Percentiles rank a stretch among this genome's conserved stretches.
Conservation (phyloP, 1,140 invertebrate species). For the Uloborus diversus region DNA sequence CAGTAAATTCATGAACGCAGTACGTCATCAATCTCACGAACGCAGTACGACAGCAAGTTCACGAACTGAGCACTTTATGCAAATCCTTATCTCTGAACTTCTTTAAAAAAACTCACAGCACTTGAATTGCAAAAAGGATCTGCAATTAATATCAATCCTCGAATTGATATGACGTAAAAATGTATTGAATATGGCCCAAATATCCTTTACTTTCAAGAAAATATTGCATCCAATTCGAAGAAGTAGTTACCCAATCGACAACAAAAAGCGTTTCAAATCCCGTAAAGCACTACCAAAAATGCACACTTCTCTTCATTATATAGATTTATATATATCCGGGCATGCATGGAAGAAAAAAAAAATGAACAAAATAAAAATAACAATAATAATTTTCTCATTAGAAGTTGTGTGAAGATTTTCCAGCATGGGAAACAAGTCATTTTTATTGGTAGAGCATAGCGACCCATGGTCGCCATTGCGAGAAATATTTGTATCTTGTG, state of each 20-base stretch:
- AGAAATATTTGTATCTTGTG: constrained; percentile 1
- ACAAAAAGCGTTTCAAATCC: background rate
- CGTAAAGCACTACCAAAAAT: background rate
- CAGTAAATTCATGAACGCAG: too few relatives aligned
- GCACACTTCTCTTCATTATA: background rate
- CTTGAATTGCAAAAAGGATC: too few relatives aligned
- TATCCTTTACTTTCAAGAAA: background rate
- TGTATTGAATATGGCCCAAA: background rate
- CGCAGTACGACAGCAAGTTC: too few relatives aligned
- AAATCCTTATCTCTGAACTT: too few relatives aligned
- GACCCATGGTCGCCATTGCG: constrained; percentile 18
- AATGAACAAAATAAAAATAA: background rate
- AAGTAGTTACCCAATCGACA: background rate
- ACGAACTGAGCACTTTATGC: too few relatives aligned
- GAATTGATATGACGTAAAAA: background rate
- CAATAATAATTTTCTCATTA: background rate
- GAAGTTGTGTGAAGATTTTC: background rate
- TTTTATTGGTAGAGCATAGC: constrained; percentile 27
- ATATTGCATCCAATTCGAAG: too few relatives aligned
- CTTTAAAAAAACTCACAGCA: too few relatives aligned
- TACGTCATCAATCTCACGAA: too few relatives aligned
- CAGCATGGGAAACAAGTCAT: background rate
- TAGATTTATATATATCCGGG: background rate
- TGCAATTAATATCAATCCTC: background rate
- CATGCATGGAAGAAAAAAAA: background rate